Evolutionary conservation across 2,797 vertebrate genomes (phyloP), one percentile per base, ranked within the genome.

Genomic region (Silurus lanzhouensis): DNA sequence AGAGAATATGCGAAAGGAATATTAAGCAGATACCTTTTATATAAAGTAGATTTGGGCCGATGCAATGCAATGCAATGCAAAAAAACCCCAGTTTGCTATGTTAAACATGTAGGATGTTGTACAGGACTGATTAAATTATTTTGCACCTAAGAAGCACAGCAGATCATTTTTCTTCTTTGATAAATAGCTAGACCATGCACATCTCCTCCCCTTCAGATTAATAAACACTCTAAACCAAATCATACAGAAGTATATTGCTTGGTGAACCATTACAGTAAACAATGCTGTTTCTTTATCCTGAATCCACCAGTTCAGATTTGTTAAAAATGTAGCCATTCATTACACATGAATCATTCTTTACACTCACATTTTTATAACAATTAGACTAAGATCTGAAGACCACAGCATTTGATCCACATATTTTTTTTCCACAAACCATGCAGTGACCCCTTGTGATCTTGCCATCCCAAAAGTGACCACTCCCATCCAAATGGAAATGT

Each of bases 261-360:
- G 38, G 9, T 71, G 75, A 79, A 79, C 68, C 52, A 78, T 78
- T 84, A 84, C 68, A 84, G 70, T 78, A 31, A 79, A 22, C 83
- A 57, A 13, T 12, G 58, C 77, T 80, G 77, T 72, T 80, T 82
- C 38, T 84, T 52, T 74, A 74, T 20, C 20, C 74, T 76, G 25
- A n/a, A 81, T 48, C 57, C 22, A 71, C 52, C 19, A 25, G 55
- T 20, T n/a, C 48, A 27, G 15, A 80, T 38, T 57, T 5, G 22
- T 71, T 71, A 64, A 27, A 84, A 79, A 57, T 60, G 25, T 58
- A 7, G 20, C 9, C 46, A 70, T 58, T 70, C 64, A 70, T 27
- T 79, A 13, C 58, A 68, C 61, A 13, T 70, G 75, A 77, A 80
- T 80, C 57, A 9, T 63, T 80, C 48, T 27, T 63, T 27, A 72